Base-by-base conservation (phyloP, 2,888 invertebrate species). In the Odontomyia ornata region DNA sequence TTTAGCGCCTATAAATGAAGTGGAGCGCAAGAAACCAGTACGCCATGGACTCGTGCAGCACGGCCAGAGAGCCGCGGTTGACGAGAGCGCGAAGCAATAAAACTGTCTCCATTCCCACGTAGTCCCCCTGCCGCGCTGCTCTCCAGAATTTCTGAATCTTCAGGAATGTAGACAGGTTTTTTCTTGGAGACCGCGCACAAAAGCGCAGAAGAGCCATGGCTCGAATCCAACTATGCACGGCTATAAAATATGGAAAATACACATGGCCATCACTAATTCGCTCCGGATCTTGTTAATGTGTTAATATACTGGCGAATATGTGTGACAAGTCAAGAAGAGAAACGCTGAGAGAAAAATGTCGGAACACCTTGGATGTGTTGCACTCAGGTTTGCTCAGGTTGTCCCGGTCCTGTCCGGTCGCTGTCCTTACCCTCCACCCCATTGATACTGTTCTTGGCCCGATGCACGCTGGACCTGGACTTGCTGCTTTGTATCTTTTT, bases 101-200 rank as follows among this genome's bases (percentile, higher is more conserved):
- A 52, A 52, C 15, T 52, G 15, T 15, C 52, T 52, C 18, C 52
- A 15, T 11, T 52, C 52, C 18, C 52, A 52, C 52, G 1, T 18
- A 52, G 60, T 25, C 21, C 65, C 43, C 23, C 23, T 64, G 27
- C 13, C 30, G 27, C 21, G n/a, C 1, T 23, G 1, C 15, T 46
- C 46, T 47, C 47, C 36, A 47, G 27, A n/a, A 46, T 13, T 65
- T 69, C n/a, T 25, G 15, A 23, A 0, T 21, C 69, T 25, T 47
- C 18, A 18, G 69, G 69, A 69, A 69, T 69, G 69, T 15, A 69
- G 46, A 30, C 27, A 46, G 69, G 46, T 69, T 69, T 69, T 65
- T 47, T 18, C 60, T 4, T 60, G 25, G 2, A n/a, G 60, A 21
- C 23, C 60, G 21, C 15, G 56, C 43, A 43, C 13, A 43, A 43